Percentiles rank a stretch among this genome's conserved stretches.
Evolutionary conservation across 2,797 vertebrate genomes (phyloP).

Genomic region (Micromesistius poutassou): DNA sequence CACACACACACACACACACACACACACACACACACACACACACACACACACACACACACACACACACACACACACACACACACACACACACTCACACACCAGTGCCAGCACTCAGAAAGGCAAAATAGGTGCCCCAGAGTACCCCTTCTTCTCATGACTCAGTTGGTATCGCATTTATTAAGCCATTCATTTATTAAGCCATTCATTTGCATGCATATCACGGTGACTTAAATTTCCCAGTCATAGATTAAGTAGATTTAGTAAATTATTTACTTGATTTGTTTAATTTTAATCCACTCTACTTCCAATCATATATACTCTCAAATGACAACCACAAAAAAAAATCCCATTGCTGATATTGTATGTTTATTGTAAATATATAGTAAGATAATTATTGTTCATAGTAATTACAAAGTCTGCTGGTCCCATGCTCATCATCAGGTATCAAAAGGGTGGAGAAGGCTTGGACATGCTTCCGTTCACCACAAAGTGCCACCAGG

Average conservation of each 20-base stretch:
- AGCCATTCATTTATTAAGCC: background rate
- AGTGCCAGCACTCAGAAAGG: too few relatives aligned
- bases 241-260: too few relatives aligned
- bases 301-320: background rate
- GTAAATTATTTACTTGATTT: background rate
- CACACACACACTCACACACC: background rate
- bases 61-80: too few relatives aligned
- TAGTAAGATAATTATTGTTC: conserved; percentile 59
- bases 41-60: too few relatives aligned
- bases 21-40: background rate
- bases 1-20: background rate
- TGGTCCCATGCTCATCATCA: conserved; percentile 74
- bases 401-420: conserved; percentile 70
- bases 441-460: conserved; percentile 68
- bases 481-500: conserved; percentile 35
- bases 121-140: too few relatives aligned
- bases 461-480: conserved; percentile 60
- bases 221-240: background rate
- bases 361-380: conserved; percentile 79
- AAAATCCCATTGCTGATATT: conserved; percentile 40
- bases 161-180: background rate
- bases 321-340: background rate
- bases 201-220: background rate
- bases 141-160: background rate
- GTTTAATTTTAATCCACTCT: background rate